Evolutionary conservation across 2,888 invertebrate genomes (phyloP), one percentile per base, ranked within the genome.

Genomic region (Harpalus rufipes): DNA sequence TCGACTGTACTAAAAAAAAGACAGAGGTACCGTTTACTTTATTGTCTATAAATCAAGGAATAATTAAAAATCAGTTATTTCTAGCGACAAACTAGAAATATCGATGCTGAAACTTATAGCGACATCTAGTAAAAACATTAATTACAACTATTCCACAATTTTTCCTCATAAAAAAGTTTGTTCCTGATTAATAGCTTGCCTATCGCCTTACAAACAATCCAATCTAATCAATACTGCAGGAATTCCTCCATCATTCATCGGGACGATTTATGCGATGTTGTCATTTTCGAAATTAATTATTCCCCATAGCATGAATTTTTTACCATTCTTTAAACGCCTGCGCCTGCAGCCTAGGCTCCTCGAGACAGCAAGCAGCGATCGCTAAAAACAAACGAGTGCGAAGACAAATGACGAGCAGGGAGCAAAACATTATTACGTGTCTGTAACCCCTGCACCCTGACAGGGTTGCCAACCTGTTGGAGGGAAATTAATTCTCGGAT

Each of bases 351-450:
- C 63, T 32, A 39, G 68, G 14, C 25, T 25, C 21, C 63, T 21
- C 12, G 18, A 21, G 21, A 10, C 18, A 63, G 63, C 18, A 14
- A 59, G 63, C 63, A 10, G 63, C 61, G 63, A 63, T 63, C 14
- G 72, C 72, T 72, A 82, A 82, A 72, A 82, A 82, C 82, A 82
- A 82, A 82, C 82, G 82, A 82, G 32, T 82, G 32, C 51, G 82
- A 82, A 82, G 82, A 82, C 82, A 82, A 82, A 82, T 82, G 82
- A 72, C 82, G 56, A 81, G 78, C 41, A 39, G 10, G 82, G 65
- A 32, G 63, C 82, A 82, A 82, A 82, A 82, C 82, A 82, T 82
- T 82, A 82, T 82, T 82, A 82, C 82, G 58, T 82, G 82, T 72
- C 82, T 72, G 68, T 81, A 81, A 81, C 81, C 81, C 56, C 51